phyloP scores from a whole-genome alignment of 1,140 invertebrate genomes.

The Saccostrea echinata region DNA sequence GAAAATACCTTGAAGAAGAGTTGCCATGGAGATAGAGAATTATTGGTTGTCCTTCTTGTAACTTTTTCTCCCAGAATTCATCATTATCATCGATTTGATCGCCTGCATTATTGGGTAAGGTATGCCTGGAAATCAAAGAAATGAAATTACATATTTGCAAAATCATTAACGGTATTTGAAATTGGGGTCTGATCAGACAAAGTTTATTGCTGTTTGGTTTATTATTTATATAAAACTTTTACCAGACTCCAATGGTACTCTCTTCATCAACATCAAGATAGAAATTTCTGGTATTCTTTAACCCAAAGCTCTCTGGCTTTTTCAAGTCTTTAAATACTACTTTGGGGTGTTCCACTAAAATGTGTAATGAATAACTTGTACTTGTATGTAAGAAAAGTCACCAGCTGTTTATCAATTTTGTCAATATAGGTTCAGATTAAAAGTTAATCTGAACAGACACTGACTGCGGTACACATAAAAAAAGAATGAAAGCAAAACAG shows the following conservation, averaged over 20 bases:
- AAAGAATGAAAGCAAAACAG: not conserved
- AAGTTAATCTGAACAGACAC: not conserved
- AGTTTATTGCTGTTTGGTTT: not conserved
- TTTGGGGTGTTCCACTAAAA: slow-evolving; percentile 19
- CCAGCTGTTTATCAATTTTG: too few species aligned
- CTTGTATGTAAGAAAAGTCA: too few species aligned
- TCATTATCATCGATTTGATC: slow-evolving; percentile 73
- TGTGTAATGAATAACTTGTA: not conserved
- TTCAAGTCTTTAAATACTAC: slow-evolving; percentile 73
- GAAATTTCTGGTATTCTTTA: slow-evolving; percentile 80
- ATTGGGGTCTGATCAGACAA: not conserved
- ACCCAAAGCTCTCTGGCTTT: slow-evolving; percentile 74
- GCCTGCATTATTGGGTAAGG: slow-evolving; percentile 81
- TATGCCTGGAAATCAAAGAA: slow-evolving; percentile 82
- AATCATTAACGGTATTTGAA: too few species aligned
- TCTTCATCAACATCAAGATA: slow-evolving; percentile 85
- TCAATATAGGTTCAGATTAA: too few species aligned
- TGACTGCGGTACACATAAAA: not conserved
- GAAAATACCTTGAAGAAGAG: slow-evolving; percentile 70
- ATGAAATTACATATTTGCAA: slow-evolving; percentile 1
- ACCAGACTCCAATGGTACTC: slow-evolving; percentile 84
- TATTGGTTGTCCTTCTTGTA: slow-evolving; percentile 83
- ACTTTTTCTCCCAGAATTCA: slow-evolving; percentile 43
- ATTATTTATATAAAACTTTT: slow-evolving; percentile 16
- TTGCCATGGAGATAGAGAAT: slow-evolving; percentile 94